Conservation (phyloP, 2,888 invertebrate species). For the Frankliniella fusca region DNA sequence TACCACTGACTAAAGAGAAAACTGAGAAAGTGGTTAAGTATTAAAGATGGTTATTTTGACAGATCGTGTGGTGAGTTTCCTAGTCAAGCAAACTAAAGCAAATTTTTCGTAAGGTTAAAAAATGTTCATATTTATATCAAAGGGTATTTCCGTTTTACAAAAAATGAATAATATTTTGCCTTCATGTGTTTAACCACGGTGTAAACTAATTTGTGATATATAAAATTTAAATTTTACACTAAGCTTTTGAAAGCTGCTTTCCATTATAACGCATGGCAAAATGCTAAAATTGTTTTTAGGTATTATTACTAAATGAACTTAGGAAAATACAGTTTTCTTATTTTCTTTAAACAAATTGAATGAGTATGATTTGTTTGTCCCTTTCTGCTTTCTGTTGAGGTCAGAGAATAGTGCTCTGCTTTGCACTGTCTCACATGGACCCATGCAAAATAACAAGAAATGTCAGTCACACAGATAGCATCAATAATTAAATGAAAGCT, state of each 20-base stretch:
- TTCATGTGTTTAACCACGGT: constrained; percentile 25
- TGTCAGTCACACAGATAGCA: not conserved
- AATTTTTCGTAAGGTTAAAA: constrained; percentile 14
- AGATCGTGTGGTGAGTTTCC: constrained; percentile 26
- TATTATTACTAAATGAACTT: constrained; percentile 10
- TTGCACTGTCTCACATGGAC: not conserved
- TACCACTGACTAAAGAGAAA: constrained; percentile 16
- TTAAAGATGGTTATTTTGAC: constrained; percentile 25
- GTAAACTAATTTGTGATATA: constrained; percentile 27
- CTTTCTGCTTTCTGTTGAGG: constrained; percentile 8
- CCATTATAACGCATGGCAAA: constrained; percentile 19
- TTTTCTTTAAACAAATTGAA: constrained; percentile 21
- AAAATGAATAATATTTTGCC: constrained; percentile 16
- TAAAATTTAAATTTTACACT: constrained; percentile 27
- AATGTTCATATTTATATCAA: constrained; percentile 27
- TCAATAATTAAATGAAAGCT: not conserved
- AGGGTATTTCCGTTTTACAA: constrained; percentile 22
- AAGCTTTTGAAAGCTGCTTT: constrained; percentile 25
- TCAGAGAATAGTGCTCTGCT: not conserved
- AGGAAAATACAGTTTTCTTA: constrained; percentile 21
- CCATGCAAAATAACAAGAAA: not conserved
- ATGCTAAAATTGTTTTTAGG: constrained; percentile 20
- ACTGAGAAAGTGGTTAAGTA: constrained; percentile 3
- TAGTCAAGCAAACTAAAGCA: constrained; percentile 26
- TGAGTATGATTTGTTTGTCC: not conserved